Evolutionary conservation across 2,113 vertebrate genomes (phyloP).

Genomic region (Eulacestoma nigropectus): DNA sequence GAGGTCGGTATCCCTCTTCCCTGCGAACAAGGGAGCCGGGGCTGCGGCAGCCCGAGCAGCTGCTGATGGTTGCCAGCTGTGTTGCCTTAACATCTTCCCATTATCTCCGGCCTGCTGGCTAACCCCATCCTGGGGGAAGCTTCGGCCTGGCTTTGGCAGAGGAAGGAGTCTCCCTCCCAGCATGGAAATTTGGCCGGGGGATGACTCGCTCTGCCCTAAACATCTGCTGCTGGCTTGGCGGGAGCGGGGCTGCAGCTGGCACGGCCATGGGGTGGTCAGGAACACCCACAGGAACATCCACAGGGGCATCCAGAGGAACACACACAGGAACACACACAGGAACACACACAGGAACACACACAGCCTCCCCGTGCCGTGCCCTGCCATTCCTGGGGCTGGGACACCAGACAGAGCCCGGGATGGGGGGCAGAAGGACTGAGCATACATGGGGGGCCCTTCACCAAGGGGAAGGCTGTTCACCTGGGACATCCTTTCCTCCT

Average conservation of each 20-base stretch:
- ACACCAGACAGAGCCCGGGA: neutral
- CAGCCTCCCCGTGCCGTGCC: rapidly evolving
- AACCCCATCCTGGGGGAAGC: neutral
- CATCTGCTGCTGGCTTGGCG: conserved; percentile 10
- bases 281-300: conserved; percentile 3
- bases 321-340: neutral
- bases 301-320: neutral
- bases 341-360: neutral
- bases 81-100: conserved; percentile 56
- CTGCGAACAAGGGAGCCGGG: neutral
- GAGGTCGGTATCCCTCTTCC: conserved; percentile 2
- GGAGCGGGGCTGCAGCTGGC: neutral
- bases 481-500: neutral
- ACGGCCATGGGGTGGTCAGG: neutral
- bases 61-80: conserved; percentile 63
- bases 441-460: neutral
- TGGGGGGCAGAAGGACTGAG: neutral
- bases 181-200: conserved; percentile 23
- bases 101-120: conserved; percentile 44
- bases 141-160: conserved; percentile 28
- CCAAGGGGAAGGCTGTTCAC: rapidly evolving
- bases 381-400: neutral
- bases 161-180: conserved; percentile 45
- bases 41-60: neutral
- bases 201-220: conserved; percentile 26